Evolutionary conservation across 2,888 invertebrate genomes (phyloP).

Genomic region (Phyllotreta striolata): DNA sequence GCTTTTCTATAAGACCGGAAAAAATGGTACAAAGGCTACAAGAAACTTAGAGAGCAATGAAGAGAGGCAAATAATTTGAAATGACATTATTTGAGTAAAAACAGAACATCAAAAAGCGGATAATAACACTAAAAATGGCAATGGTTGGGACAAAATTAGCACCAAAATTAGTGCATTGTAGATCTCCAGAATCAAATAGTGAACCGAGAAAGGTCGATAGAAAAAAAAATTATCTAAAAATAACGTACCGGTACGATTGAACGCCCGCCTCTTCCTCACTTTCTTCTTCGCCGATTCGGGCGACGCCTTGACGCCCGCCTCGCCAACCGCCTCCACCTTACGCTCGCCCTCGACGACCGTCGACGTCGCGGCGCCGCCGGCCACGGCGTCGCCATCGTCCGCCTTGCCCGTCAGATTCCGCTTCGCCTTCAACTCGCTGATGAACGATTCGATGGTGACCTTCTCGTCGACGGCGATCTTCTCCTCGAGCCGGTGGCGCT

Average conservation of each 20-base stretch:
- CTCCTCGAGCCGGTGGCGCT: constrained; percentile 74
- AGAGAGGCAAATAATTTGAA: too few relatives aligned
- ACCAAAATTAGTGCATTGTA: too few relatives aligned
- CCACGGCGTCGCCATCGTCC: constrained; percentile 37
- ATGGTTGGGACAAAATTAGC: too few relatives aligned
- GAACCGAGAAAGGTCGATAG: too few relatives aligned
- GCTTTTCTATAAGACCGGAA: too few relatives aligned
- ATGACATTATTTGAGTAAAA: too few relatives aligned
- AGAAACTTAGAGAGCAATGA: too few relatives aligned
- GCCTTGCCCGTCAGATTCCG: constrained; percentile 48
- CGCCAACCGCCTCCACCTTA: constrained; percentile 54
- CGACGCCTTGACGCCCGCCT: constrained; percentile 47
- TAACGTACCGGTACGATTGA: constrained; percentile 67
- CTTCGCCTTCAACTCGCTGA: constrained; percentile 58
- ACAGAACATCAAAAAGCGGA: too few relatives aligned
- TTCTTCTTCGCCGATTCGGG: constrained; percentile 59
- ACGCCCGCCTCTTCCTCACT: constrained; percentile 74
- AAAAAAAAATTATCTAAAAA: too few relatives aligned
- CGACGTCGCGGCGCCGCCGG: constrained; percentile 22
- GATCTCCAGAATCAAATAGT: too few relatives aligned
- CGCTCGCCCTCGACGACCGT: constrained; percentile 27
- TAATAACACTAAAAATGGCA: too few relatives aligned
- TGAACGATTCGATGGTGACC: constrained; percentile 54
- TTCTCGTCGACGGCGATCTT: constrained; percentile 60
- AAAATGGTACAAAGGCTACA: too few relatives aligned